Evolutionary conservation across 2,113 vertebrate genomes (phyloP).

Genomic region (Bujurquina vittata): DNA sequence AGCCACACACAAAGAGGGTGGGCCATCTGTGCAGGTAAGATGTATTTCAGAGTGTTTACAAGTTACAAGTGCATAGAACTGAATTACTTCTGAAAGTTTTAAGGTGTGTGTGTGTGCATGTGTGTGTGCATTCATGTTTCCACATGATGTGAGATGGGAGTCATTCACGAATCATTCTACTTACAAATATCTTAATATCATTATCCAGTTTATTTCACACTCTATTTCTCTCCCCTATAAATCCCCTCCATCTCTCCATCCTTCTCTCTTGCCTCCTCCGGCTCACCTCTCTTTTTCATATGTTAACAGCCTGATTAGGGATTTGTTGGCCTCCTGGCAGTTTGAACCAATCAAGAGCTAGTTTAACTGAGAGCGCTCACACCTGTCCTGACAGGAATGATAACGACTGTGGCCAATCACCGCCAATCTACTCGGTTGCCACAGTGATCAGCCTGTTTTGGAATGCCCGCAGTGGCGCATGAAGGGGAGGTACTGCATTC

Average conservation of each 20-base stretch:
- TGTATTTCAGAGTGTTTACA: not conserved
- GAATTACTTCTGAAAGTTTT: conserved; percentile 2
- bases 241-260: not conserved
- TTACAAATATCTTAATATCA: conserved; percentile 51
- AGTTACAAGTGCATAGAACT: not conserved
- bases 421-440: conserved; percentile 40
- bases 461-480: conserved; percentile 32
- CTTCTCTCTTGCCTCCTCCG: conserved; percentile 12
- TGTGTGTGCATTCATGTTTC: not conserved
- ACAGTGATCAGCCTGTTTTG: conserved; percentile 52
- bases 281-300: conserved; percentile 39
- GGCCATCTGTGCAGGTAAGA: conserved; percentile 17
- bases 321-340: conserved; percentile 68
- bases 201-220: conserved; percentile 19
- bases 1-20: not conserved
- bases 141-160: conserved; percentile 19
- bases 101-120: not conserved
- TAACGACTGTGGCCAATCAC: conserved; percentile 62
- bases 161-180: conserved; percentile 28
- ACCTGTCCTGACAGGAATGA: conserved; percentile 78
- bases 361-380: conserved; percentile 64
- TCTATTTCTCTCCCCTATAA: not conserved
- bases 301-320: conserved; percentile 69
- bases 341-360: conserved; percentile 73
- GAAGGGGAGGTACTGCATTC: conserved; percentile 30